A percentile compares a stretch with the other conserved stretches of the same genome.
phyloP scores from a whole-genome alignment of 2,113 vertebrate species.

The Varanus komodoensis region DNA sequence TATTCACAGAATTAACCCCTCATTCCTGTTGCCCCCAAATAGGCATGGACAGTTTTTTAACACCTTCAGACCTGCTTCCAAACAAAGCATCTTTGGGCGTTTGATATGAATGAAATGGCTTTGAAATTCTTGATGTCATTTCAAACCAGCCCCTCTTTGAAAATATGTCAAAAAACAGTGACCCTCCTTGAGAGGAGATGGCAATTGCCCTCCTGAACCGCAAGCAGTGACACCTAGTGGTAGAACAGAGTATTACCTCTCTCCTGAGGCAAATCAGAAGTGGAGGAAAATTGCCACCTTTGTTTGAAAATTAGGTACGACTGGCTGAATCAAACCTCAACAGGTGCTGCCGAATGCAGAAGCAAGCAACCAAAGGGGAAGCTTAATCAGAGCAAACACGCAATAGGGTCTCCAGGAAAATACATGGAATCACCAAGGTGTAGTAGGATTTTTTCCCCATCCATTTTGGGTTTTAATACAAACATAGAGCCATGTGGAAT shows the following conservation, averaged over 20 bases:
- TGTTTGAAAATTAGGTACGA: not conserved
- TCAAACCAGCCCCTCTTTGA: not conserved
- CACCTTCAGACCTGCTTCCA: not conserved
- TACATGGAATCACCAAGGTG: not conserved
- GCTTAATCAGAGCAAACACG: not conserved
- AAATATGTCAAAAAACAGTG: not conserved
- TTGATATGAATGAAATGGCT: not conserved
- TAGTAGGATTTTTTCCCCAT: not conserved
- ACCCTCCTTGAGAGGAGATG: not conserved
- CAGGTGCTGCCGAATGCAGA: not conserved
- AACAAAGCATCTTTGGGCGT: not conserved
- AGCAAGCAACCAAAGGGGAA: not conserved
- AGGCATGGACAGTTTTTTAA: not conserved
- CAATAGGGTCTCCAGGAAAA: not conserved
- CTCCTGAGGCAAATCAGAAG: not conserved
- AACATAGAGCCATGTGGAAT: not conserved
- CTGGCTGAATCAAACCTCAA: not conserved
- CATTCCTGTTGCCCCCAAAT: not conserved
- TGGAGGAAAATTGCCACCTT: not conserved
- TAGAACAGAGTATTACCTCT: not conserved
- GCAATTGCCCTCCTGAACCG: not conserved
- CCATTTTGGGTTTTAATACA: not conserved
- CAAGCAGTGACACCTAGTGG: not conserved
- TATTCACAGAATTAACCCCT: no score
- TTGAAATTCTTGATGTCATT: not conserved